Evolutionary conservation across 2,797 vertebrate genomes (phyloP).

Genomic region (Pangasius mekongensis): DNA sequence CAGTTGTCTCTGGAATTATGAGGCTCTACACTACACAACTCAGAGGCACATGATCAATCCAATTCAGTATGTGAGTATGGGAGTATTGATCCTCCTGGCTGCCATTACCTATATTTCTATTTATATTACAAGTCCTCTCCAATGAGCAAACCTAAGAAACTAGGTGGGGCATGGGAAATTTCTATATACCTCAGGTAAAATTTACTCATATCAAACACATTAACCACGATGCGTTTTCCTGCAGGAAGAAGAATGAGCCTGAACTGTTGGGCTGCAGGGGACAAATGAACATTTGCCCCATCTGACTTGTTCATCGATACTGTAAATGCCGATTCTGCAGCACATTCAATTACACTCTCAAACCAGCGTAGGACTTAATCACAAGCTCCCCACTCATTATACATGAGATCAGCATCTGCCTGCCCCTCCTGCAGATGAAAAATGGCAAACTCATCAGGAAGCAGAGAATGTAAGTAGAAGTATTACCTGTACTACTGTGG

Average conservation of each 20-base stretch:
- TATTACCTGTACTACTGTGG: no score
- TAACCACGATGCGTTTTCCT: constrained; percentile 9
- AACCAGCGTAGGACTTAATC: constrained; percentile 70
- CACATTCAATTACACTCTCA: constrained; percentile 72
- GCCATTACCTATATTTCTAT: background rate
- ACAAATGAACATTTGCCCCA: constrained; percentile 65
- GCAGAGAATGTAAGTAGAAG: constrained; percentile 29
- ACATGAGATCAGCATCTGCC: constrained; percentile 59
- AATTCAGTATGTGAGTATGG: background rate
- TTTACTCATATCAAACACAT: constrained; percentile 11
- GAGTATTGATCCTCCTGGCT: background rate
- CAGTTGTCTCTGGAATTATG: constrained; percentile 12
- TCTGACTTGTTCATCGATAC: constrained; percentile 59
- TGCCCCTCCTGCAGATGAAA: background rate
- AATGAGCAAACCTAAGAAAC: constrained; percentile 1
- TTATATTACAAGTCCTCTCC: background rate
- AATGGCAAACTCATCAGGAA: constrained; percentile 43
- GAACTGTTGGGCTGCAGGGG: constrained; percentile 50
- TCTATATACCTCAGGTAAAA: background rate
- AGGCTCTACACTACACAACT: background rate
- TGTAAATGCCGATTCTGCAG: constrained; percentile 67
- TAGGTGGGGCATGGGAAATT: background rate
- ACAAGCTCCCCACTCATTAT: constrained; percentile 66
- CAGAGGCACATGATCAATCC: background rate
- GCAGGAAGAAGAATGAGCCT: constrained; percentile 14